phyloP scores from a whole-genome alignment of 2,113 vertebrate species.

The Mirza zaza region DNA sequence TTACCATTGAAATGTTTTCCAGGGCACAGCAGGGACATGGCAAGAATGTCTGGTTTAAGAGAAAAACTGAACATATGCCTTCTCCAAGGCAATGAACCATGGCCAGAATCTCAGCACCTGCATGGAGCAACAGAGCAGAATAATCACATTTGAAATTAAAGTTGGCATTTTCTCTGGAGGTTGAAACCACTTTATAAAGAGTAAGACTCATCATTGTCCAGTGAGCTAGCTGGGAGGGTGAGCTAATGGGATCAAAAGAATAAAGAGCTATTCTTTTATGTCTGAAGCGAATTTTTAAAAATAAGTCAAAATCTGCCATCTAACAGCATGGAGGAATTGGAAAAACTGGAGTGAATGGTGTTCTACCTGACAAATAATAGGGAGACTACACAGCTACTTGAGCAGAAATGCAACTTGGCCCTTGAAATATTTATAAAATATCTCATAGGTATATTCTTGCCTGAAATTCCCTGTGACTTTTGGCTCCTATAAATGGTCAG shows the following conservation, averaged over 20 bases:
- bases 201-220: neutral
- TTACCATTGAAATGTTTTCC: neutral
- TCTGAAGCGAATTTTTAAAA: neutral
- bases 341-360: neutral
- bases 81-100: neutral
- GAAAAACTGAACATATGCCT: neutral
- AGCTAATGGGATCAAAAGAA: neutral
- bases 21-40: neutral
- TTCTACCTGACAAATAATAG: neutral
- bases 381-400: neutral
- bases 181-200: neutral
- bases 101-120: neutral
- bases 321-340: neutral
- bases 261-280: neutral
- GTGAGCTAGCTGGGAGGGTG: neutral
- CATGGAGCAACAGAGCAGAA: conserved; percentile 42
- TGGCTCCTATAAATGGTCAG: neutral
- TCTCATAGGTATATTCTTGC: neutral
- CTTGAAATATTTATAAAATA: neutral
- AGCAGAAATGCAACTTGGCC: neutral
- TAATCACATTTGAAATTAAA: conserved; percentile 55
- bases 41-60: neutral
- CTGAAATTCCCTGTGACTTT: neutral
- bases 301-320: neutral
- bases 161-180: neutral